Percentiles rank a stretch among this genome's conserved stretches.
Evolutionary conservation across 2,888 invertebrate genomes (phyloP).

Genomic region (Melieria omissa): DNA sequence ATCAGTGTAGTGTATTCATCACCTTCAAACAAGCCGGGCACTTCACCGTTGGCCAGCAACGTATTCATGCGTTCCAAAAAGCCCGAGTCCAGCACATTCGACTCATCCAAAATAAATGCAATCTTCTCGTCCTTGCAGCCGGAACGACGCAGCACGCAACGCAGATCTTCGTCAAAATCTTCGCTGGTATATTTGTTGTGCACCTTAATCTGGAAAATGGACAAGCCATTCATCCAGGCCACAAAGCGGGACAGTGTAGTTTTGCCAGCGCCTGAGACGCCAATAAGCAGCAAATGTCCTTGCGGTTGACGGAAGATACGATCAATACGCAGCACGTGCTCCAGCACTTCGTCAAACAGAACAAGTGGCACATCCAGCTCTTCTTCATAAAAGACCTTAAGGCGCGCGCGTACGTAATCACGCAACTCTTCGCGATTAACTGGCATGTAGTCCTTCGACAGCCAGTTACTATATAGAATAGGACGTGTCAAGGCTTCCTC

Average conservation of each 20-base stretch:
- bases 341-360: constrained; percentile 98
- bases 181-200: constrained; percentile 99
- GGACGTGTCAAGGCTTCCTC: constrained; percentile 91
- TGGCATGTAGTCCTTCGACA: constrained; percentile 97
- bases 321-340: constrained; percentile 98
- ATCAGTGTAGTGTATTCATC: constrained; percentile 99
- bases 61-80: constrained; percentile 99
- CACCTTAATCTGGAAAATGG: constrained; percentile 98
- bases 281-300: constrained; percentile 96
- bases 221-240: constrained; percentile 99
- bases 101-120: constrained; percentile 98
- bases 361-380: constrained; percentile 98
- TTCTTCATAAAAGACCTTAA: constrained; percentile 99
- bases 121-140: constrained; percentile 98
- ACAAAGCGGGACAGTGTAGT: constrained; percentile 99
- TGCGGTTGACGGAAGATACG: constrained; percentile 99
- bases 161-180: constrained; percentile 98
- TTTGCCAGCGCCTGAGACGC: constrained; percentile 99
- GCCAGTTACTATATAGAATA: constrained; percentile 98
- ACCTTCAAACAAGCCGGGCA: constrained; percentile 92
- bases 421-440: constrained; percentile 94
- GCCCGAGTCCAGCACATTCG: constrained; percentile 97
- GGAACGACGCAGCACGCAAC: constrained; percentile 85
- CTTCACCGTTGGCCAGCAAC: constrained; percentile 96
- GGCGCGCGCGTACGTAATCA: constrained; percentile 95